A percentile compares a stretch with the other conserved stretches of the same genome.
phyloP scores from a whole-genome alignment of 2,888 invertebrate species.

The Aquatica leii region DNA sequence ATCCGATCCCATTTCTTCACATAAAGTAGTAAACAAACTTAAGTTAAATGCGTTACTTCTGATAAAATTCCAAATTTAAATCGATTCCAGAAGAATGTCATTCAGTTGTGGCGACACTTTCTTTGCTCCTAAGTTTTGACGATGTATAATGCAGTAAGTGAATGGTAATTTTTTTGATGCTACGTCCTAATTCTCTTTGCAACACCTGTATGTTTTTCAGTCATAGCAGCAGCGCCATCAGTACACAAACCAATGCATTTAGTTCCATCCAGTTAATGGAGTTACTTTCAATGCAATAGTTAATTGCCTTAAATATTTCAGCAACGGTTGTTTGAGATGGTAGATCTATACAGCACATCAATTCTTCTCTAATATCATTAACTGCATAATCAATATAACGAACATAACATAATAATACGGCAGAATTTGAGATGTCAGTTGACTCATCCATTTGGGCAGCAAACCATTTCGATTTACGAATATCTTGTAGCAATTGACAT shows the following conservation, averaged over 20 bases:
- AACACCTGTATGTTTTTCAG: constrained; percentile 29
- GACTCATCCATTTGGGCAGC: constrained; percentile 37
- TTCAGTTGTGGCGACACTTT: constrained; percentile 44
- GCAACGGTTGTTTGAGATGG: constrained; percentile 30
- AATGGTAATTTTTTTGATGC: constrained; percentile 28
- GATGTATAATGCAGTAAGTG: constrained; percentile 44
- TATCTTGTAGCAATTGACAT: constrained; percentile 21
- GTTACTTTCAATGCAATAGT: constrained; percentile 32
- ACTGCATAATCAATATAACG: constrained; percentile 21
- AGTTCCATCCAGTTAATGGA: constrained; percentile 33
- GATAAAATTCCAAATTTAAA: constrained; percentile 46
- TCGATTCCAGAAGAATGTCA: constrained; percentile 42
- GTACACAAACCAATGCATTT: constrained; percentile 32
- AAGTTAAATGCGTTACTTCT: constrained; percentile 44
- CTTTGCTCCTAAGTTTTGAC: constrained; percentile 45
- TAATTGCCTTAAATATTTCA: constrained; percentile 34
- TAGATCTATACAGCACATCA: constrained; percentile 34
- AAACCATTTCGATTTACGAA: constrained; percentile 33
- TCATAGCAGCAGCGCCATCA: constrained; percentile 31
- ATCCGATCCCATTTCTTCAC: constrained; percentile 42
- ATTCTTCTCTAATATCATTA: constrained; percentile 30
- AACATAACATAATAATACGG: constrained; percentile 27
- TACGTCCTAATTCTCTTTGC: constrained; percentile 18
- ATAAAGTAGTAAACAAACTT: constrained; percentile 43
- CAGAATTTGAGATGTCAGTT: too few relatives aligned